Base-by-base conservation (phyloP, 2,797 vertebrate species). In the Podargus strigoides region DNA sequence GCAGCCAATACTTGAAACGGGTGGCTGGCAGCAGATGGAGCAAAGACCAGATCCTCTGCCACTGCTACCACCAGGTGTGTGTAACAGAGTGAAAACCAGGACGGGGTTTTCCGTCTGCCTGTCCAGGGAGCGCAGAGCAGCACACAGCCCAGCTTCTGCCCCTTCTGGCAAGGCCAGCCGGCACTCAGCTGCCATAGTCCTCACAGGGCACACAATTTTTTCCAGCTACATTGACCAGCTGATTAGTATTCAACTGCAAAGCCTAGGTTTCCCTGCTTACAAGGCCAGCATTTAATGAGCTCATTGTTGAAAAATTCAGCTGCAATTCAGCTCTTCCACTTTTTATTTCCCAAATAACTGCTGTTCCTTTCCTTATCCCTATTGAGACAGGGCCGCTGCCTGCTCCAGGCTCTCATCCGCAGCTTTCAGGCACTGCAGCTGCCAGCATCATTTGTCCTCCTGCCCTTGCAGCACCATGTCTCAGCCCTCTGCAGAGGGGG, bases 211-310 rank as follows among this genome's bases (percentile, higher is more conserved):
- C 5, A 2, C 32, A 94, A 69, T 17, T 49, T 50, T 79, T 88
- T 47, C 80, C 80, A 92, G 80, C 49, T 32, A 93, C 90, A 52
- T 3, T 58, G 69, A 95, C 89, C 75, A 56, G 47, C 87, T 92
- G 87, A 96, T 96, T 95, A 96, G 66, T 82, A 95, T 96, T 88
- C 94, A 95, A 81, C 52, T 84, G 94, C 68, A 92, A 96, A 95
- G 82, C 79, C 75, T 52, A 87, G 59, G 74, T 93, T 93, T 87
- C 84, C 60, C 81, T 14, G 2, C 87, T 94, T 93, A 87, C 64
- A 68, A 89, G 75, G 46, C 87, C 12, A 1, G 56, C 11, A 1
- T 74, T 93, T 96, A 91, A 96, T 86, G 90, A 93, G 87, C 85
- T 94, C 94, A 91, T 85, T 96, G 90, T 89, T 92, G 81, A 93